Evolutionary conservation across 2,888 invertebrate species (phyloP).

Genomic region (Gasteruption jaculator): DNA sequence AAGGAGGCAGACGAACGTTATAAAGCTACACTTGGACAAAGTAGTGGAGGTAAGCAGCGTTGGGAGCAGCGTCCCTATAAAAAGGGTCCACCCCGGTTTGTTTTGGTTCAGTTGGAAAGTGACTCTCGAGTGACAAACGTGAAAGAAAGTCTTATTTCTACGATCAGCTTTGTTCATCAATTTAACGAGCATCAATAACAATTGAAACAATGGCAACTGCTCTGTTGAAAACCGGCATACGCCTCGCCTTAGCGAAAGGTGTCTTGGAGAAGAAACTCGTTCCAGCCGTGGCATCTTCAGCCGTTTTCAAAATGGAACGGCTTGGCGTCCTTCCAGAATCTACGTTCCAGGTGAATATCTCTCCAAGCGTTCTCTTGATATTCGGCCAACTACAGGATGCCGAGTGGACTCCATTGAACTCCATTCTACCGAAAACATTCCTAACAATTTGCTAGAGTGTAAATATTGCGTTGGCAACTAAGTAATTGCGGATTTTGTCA

Average conservation of each 20-base stretch:
- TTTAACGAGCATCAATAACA: not conserved
- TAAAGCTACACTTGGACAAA: no score
- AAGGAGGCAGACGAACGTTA: not conserved
- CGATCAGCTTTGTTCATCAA: slow-evolving; percentile 1
- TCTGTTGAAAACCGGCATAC: slow-evolving; percentile 29
- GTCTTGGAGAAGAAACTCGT: slow-evolving; percentile 26
- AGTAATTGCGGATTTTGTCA: no score
- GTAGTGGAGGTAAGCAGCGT: no score
- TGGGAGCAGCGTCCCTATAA: slow-evolving; percentile 27
- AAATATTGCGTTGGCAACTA: no score
- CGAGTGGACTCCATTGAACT: no score
- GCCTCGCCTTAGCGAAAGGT: slow-evolving; percentile 26
- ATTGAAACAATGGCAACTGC: slow-evolving; percentile 30
- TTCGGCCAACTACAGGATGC: no score
- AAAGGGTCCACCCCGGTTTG: slow-evolving; percentile 28
- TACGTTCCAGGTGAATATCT: slow-evolving; percentile 15
- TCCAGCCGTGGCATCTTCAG: slow-evolving; percentile 18
- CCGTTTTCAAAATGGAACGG: slow-evolving; percentile 9
- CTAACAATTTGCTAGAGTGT: no score
- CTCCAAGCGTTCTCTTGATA: no score
- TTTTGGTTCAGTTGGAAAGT: slow-evolving; percentile 24
- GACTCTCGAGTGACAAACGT: no score
- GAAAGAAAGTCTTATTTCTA: slow-evolving; percentile 3
- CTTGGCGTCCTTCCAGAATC: slow-evolving; percentile 1
- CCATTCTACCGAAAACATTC: no score